phyloP scores from a whole-genome alignment of 2,797 vertebrate species.

The Schizothorax lantsangensis region DNA sequence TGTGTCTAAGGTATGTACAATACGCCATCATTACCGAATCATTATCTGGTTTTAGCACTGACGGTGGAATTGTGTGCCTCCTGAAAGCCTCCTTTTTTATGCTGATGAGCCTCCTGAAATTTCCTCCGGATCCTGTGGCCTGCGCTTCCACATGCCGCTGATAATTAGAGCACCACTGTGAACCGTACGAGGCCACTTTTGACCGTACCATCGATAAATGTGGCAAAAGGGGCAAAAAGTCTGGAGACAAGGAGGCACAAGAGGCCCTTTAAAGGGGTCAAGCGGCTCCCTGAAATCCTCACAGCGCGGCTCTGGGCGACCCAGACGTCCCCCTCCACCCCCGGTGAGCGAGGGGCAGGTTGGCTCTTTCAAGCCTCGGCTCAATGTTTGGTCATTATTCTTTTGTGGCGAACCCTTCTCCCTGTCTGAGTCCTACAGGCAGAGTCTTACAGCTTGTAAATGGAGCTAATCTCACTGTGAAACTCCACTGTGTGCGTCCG shows the following conservation, averaged over 20 bases:
- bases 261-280: constrained; percentile 67
- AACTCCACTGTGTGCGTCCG: constrained; percentile 10
- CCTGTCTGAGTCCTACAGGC: constrained; percentile 60
- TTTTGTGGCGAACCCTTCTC: constrained; percentile 72
- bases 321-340: constrained; percentile 55
- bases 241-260: constrained; percentile 31
- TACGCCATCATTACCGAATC: constrained; percentile 90
- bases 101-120: constrained; percentile 89
- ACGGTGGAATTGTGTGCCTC: constrained; percentile 86
- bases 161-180: constrained; percentile 86
- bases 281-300: constrained; percentile 70
- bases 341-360: constrained; percentile 68
- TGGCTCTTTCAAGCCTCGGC: constrained; percentile 64
- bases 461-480: constrained; percentile 69
- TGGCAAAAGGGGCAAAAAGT: constrained; percentile 71
- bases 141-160: constrained; percentile 65
- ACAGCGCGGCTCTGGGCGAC: constrained; percentile 46
- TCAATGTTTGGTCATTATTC: constrained; percentile 73
- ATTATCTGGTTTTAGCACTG: constrained; percentile 91
- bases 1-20: constrained; percentile 85
- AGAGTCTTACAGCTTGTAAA: constrained; percentile 64
- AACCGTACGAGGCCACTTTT: constrained; percentile 76
- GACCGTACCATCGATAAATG: constrained; percentile 79
- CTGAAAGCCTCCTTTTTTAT: constrained; percentile 91
- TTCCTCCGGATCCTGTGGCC: constrained; percentile 86